These are phyloP conservation scores for Mamestra configurata DNA, from an alignment of 1,140 invertebrate genomes.

Conservation along the genomic window DNA sequence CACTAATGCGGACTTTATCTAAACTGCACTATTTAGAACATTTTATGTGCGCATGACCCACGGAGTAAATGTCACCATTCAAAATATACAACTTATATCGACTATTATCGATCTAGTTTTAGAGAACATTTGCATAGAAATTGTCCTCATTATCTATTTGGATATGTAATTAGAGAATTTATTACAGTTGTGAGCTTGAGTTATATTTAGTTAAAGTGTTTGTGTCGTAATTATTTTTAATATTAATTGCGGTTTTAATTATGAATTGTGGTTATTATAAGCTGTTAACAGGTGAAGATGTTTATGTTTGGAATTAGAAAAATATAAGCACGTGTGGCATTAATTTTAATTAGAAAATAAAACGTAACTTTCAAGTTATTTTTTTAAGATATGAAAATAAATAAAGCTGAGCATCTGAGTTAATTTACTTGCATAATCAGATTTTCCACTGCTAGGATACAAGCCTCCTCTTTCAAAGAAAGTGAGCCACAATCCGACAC, in stretches of 20 bases:
- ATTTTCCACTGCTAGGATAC: no score
- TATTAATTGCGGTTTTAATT: not conserved
- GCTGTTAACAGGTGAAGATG: not conserved
- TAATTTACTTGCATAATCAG: no score
- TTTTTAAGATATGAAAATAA: no score
- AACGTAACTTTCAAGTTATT: no score
- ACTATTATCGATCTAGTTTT: constrained; percentile 49
- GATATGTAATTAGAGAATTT: constrained; percentile 42
- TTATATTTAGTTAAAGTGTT: not conserved
- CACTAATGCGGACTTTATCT: constrained; percentile 60
- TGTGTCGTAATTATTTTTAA: not conserved
- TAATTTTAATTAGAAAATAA: not conserved
- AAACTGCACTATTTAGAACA: constrained; percentile 61
- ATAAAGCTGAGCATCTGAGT: no score
- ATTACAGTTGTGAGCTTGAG: not conserved
- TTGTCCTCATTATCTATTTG: constrained; percentile 17
- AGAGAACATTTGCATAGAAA: constrained; percentile 40
- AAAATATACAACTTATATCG: constrained; percentile 58
- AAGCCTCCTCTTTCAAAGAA: no score
- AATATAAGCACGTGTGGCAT: not conserved
- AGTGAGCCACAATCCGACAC: no score
- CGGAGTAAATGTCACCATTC: constrained; percentile 63
- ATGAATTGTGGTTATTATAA: not conserved
- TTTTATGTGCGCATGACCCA: constrained; percentile 61
- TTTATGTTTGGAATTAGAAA: not conserved